A percentile compares a stretch with the other conserved stretches of the same genome.
Conservation (phyloP, 2,888 invertebrate genomes). For the Tetropium fuscum region DNA sequence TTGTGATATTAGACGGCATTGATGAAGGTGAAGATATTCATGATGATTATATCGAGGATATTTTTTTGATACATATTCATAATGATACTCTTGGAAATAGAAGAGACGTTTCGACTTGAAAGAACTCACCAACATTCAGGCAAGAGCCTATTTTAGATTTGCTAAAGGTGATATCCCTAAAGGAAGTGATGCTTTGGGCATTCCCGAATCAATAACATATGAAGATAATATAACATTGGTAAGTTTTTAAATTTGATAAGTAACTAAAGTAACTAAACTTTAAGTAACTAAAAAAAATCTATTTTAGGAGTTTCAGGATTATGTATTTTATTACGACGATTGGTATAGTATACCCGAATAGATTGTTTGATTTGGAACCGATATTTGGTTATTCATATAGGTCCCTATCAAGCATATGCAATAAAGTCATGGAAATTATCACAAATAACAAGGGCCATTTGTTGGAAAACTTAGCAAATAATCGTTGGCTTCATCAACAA, state of each 20-base stretch:
- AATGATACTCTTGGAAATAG: background rate
- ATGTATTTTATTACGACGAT: constrained; percentile 31
- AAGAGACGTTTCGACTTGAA: background rate
- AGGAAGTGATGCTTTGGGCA: background rate
- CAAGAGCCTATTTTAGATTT: background rate
- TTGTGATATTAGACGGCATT: background rate
- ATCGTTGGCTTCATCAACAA: constrained; percentile 15
- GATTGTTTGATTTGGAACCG: constrained; percentile 26
- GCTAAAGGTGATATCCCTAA: constrained; percentile 4
- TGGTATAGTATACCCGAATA: constrained; percentile 35
- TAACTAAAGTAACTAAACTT: no score
- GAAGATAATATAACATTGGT: constrained; percentile 7
- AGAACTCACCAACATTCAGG: background rate
- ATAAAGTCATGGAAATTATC: constrained; percentile 3
- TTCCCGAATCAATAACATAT: background rate
- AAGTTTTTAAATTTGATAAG: background rate
- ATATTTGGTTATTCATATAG: constrained; percentile 27
- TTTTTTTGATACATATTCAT: background rate
- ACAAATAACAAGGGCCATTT: constrained; percentile 15
- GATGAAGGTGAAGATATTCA: background rate
- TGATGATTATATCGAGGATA: background rate
- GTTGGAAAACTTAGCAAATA: constrained; percentile 15
- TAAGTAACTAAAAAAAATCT: no score
- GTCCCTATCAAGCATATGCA: constrained; percentile 8
- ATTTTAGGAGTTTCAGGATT: no score